Conservation (phyloP, 2,113 vertebrate genomes). For the Eulemur macaco region DNA sequence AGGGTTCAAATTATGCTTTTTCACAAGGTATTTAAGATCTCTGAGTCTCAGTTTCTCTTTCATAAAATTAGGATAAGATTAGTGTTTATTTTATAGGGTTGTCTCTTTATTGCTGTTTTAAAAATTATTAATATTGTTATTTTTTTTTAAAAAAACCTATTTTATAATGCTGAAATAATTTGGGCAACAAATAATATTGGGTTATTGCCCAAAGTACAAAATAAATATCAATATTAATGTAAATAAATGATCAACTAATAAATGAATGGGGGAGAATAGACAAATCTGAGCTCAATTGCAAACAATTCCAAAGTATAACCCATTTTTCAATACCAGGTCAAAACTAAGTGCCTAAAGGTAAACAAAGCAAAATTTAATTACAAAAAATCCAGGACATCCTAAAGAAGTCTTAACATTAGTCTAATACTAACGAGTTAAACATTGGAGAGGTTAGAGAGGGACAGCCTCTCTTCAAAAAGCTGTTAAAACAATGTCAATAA, state of each 20-base stretch:
- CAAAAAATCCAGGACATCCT: neutral
- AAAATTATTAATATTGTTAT: neutral
- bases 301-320: neutral
- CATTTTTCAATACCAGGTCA: neutral
- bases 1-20: neutral
- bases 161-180: neutral
- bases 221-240: neutral
- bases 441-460: neutral
- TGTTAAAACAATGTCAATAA: neutral
- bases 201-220: neutral
- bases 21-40: neutral
- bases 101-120: neutral
- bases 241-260: neutral
- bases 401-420: neutral
- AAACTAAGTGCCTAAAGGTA: neutral
- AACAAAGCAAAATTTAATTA: neutral
- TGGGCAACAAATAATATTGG: neutral
- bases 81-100: neutral
- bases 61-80: neutral
- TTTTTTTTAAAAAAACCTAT: neutral
- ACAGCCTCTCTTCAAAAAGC: neutral
- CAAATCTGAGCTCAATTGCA: neutral
- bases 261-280: neutral
- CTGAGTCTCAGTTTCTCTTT: neutral
- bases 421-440: neutral